Evolutionary conservation across 2,888 invertebrate genomes (phyloP).

Genomic region (Conomelus anceps): DNA sequence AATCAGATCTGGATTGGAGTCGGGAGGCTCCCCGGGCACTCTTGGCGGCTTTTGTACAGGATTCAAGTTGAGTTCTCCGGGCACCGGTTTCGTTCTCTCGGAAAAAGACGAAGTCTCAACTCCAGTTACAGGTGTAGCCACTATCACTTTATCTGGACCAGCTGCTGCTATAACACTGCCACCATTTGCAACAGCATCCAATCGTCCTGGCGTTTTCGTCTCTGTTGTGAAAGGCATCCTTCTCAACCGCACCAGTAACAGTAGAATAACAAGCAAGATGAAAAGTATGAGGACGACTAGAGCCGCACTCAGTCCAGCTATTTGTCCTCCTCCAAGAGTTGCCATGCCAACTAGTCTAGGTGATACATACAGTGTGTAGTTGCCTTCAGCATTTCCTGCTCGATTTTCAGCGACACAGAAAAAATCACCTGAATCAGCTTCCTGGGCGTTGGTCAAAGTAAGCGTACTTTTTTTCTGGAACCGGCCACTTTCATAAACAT

Average conservation of each 20-base stretch:
- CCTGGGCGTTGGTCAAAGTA: slow-evolving; percentile 73
- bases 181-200: slow-evolving; percentile 58
- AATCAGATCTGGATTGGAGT: slow-evolving; percentile 77
- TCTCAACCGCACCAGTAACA: slow-evolving; percentile 65
- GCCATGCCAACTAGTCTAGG: slow-evolving; percentile 72
- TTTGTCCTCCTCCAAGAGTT: slow-evolving; percentile 74
- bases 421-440: slow-evolving; percentile 75
- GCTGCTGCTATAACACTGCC: slow-evolving; percentile 28
- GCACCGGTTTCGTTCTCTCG: slow-evolving; percentile 27
- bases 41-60: slow-evolving; percentile 27
- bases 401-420: slow-evolving; percentile 86
- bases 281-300: slow-evolving; percentile 69
- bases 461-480: slow-evolving; percentile 69
- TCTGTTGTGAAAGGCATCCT: slow-evolving; percentile 47
- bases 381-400: slow-evolving; percentile 80
- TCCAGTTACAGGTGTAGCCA: slow-evolving; percentile 24
- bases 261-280: slow-evolving; percentile 63
- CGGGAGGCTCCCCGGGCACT: slow-evolving; percentile 46
- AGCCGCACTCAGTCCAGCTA: slow-evolving; percentile 77
- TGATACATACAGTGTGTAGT: slow-evolving; percentile 78
- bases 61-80: slow-evolving; percentile 22
- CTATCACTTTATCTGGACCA: not conserved
- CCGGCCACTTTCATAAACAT: slow-evolving; percentile 68
- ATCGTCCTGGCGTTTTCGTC: slow-evolving; percentile 56
- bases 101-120: slow-evolving; percentile 26